Evolutionary conservation across 37 sponge, comb jelly and placozoan species (phyloP), one percentile per base, ranked within the genome.

Genomic region (Bolinopsis microptera): DNA sequence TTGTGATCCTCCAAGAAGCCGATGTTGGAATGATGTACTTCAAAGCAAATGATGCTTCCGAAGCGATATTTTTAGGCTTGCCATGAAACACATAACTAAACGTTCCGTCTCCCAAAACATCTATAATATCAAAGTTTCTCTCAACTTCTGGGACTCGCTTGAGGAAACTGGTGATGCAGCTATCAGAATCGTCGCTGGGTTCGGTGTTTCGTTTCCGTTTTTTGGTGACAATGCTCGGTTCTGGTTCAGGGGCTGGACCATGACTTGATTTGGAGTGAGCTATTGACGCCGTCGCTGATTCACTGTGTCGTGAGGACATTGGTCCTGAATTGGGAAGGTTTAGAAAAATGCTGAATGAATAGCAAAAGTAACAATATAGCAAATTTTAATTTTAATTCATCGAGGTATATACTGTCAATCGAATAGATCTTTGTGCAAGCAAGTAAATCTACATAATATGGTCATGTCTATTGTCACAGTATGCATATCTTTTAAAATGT

Each of bases 11-110:
- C 33, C 93, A 69, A 22, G 96, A 93, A 27, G 96, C 93, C 9
- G 96, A 97, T 36, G 96, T 97, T 26, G 97, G 99, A n/a, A 97
- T 94, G 36, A 98, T 90, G 38, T 97, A 95, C 94, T 98, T 98
- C 67, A 98, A 76, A 16, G 99, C 99, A 76, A 95, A 95, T n/a
- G 69, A 70, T 68, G 77, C 37, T 22, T 93, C 41, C 0, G 92
- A 23, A 21, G 68, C 90, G n/a, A 48, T 61, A 2, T 38, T 92
- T 83, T 95, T 96, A 75, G 94, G 48, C 8, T 38, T 38, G 18
- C 95, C 97, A 33, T 94, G 92, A 93, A 94, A 97, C 75, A 97
- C 98, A 16, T 96, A 95, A 68, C 98, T 96, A 82, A 97, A 97
- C 28, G 98, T 97, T 16, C 98, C 98, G 61, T 86, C 90, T 40